Base-by-base conservation (phyloP, 1,140 invertebrate species). In the Papilio glaucus region DNA sequence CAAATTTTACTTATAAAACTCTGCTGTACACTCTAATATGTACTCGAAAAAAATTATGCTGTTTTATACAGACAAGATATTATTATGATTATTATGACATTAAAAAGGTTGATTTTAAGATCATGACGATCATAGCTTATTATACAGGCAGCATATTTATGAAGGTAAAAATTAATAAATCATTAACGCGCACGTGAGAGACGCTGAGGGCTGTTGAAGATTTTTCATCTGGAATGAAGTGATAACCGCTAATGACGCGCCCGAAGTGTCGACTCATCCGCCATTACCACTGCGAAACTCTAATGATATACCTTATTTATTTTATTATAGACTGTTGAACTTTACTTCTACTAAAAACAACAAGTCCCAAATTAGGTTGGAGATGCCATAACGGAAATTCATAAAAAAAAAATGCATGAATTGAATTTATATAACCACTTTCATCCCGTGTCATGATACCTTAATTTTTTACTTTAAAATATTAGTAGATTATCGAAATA, bases 151-250 rank as follows among this genome's bases (percentile, higher is more conserved):
- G 78, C 82, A 87, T 89, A 89, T 89, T 90, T 89, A 87, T 85
- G 82, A 79, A 89, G 89, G 80, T 89, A 81, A 85, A 86, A 90
- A 92, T 92, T 92, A 91, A 92, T 92, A 90, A 91, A 92, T 89
- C 90, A 92, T 86, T 89, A 87, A 84, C 72, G 83, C 81, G 86
- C 84, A 89, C 85, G 84, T 86, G 85, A 88, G 85, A 87, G 77
- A 70, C 78, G 76, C 60, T 77, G 77, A 88, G 89, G 82, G 86
- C 83, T 88, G 90, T 92, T 92, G 86, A 92, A 91, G 84, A 84
- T 91, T 92, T 91, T 91, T 92, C 90, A 92, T 80, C 85, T 85
- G 90, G 90, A 92, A 92, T 92, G 89, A 88, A 92, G 90, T 92
- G 90, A 92, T 92, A 92, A 92, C 89, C 88, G 85, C 88, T 92